Conservation (phyloP, 2,113 vertebrate genomes). For the Coregonus clupeaformis region DNA sequence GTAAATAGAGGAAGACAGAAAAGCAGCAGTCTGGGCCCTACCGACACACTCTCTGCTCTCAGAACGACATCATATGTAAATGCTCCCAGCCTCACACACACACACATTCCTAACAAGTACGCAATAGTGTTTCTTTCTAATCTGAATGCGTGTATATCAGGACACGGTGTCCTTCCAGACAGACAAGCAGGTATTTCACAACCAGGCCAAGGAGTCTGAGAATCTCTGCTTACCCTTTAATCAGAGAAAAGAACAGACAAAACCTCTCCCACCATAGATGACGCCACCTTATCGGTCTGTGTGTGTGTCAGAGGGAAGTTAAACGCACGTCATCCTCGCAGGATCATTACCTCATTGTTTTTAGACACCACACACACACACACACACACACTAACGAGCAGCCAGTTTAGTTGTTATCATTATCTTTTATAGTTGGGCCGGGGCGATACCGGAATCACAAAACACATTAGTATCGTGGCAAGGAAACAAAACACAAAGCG, state of each 20-base stretch:
- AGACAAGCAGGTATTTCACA: no score
- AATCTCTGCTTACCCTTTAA: constrained; percentile 13
- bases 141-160: no score
- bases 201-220: no score
- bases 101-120: neutral
- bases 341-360: constrained; percentile 38
- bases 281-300: constrained; percentile 17
- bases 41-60: neutral
- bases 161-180: no score
- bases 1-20: constrained; percentile 66
- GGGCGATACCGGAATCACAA: no score
- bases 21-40: constrained; percentile 69
- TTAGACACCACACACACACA: constrained; percentile 15
- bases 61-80: constrained; percentile 22
- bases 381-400: constrained; percentile 26
- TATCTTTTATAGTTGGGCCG: neutral
- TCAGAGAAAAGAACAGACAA: neutral
- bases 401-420: constrained; percentile 24
- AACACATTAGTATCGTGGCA: no score
- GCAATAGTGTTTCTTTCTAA: no score
- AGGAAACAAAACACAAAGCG: no score
- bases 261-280: constrained; percentile 5
- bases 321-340: constrained; percentile 1
- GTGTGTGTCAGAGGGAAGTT: constrained; percentile 20
- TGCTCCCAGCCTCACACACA: neutral